Evolutionary conservation across 2,888 invertebrate genomes (phyloP).

Genomic region (Polia nebulosa): DNA sequence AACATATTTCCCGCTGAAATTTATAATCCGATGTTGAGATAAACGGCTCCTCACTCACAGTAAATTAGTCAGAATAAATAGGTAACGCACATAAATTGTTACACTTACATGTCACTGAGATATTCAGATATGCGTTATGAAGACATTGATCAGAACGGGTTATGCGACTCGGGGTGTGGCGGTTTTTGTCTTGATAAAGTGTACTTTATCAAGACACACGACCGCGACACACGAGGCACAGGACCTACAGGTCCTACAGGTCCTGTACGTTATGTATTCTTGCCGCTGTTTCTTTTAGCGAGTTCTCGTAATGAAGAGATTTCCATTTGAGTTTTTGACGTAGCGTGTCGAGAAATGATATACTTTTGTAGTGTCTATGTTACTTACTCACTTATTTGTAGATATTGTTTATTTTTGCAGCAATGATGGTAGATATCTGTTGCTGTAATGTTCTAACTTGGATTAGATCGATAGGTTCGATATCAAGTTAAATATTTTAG

Average conservation of each 20-base stretch:
- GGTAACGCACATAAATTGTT: constrained; percentile 71
- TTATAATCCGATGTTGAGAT: constrained; percentile 72
- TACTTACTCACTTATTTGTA: background rate
- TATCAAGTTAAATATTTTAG: too few relatives aligned
- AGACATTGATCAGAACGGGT: constrained; percentile 80
- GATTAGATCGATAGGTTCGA: too few relatives aligned
- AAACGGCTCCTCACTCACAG: constrained; percentile 75
- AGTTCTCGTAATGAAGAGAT: constrained; percentile 47
- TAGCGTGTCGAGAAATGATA: background rate
- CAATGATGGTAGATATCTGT: background rate
- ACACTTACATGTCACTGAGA: constrained; percentile 68
- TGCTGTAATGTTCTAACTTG: background rate
- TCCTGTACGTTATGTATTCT: too few relatives aligned
- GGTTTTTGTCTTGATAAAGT: constrained; percentile 54
- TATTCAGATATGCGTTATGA: constrained; percentile 76
- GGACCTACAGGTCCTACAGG: too few relatives aligned
- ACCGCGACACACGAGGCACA: too few relatives aligned
- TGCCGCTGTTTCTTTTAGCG: constrained; percentile 50
- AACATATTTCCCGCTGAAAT: constrained; percentile 71
- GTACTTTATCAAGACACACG: too few relatives aligned
- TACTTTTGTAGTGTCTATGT: background rate
- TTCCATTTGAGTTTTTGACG: constrained; percentile 42
- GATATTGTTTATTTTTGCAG: background rate
- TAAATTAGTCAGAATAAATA: constrained; percentile 79
- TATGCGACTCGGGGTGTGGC: constrained; percentile 59